Percentiles rank a stretch among this genome's conserved stretches.
Conservation (phyloP, 1,140 invertebrate species). For the Drosophila pachea region DNA sequence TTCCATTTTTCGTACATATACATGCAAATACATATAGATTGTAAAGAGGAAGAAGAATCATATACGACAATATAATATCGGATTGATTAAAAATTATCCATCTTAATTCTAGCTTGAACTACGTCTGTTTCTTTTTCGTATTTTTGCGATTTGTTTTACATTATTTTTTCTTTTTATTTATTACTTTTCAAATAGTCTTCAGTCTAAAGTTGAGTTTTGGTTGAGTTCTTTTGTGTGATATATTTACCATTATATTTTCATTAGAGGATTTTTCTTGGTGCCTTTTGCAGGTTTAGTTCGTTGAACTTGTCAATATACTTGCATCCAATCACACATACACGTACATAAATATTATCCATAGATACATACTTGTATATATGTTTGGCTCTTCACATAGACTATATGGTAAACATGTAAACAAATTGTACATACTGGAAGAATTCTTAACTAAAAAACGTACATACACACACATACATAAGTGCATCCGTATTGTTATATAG, state of each 20-base stretch:
- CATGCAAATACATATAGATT: slow-evolving; percentile 28
- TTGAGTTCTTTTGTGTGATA: slow-evolving; percentile 45
- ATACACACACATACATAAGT: slow-evolving; percentile 10
- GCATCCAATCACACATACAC: no score
- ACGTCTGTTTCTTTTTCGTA: slow-evolving; percentile 38
- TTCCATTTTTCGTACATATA: slow-evolving; percentile 8
- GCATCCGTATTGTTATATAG: no score
- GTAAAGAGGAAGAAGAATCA: background rate
- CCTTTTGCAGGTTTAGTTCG: slow-evolving; percentile 20
- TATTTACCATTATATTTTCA: slow-evolving; percentile 15
- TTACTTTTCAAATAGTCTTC: slow-evolving; percentile 53
- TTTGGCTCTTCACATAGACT: slow-evolving; percentile 61
- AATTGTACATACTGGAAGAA: slow-evolving; percentile 48
- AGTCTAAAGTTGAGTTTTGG: slow-evolving; percentile 70
- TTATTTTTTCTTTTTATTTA: slow-evolving; percentile 23
- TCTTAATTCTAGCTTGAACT: slow-evolving; percentile 61
- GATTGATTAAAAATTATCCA: slow-evolving; percentile 19
- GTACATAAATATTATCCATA: no score
- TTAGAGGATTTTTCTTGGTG: slow-evolving; percentile 52
- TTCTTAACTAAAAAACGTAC: slow-evolving; percentile 34
- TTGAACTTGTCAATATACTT: slow-evolving; percentile 6
- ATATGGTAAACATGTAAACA: slow-evolving; percentile 67
- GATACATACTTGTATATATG: background rate
- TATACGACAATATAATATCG: slow-evolving; percentile 39
- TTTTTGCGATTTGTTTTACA: slow-evolving; percentile 8